Evolutionary conservation across 2,888 invertebrate species (phyloP).

Genomic region (Lathronympha strigana): DNA sequence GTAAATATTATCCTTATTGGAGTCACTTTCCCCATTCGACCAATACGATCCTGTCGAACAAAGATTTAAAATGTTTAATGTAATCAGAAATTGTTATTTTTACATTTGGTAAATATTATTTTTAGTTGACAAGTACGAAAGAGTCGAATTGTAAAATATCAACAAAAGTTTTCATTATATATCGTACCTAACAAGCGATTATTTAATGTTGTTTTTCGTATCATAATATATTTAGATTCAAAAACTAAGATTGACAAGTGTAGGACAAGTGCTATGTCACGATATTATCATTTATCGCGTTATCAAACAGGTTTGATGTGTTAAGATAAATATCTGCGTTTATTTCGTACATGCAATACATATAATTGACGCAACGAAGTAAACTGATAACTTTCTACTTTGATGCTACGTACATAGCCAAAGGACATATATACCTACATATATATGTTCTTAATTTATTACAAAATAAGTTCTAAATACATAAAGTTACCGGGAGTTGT

Average conservation of each 20-base stretch:
- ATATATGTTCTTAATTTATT: too few relatives aligned
- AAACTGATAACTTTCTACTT: not conserved
- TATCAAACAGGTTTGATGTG: slow-evolving; percentile 2
- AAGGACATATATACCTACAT: not conserved
- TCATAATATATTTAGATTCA: too few relatives aligned
- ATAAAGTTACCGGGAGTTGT: too few relatives aligned
- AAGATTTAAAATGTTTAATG: not conserved
- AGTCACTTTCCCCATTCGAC: not conserved
- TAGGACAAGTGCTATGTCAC: not conserved
- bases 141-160: too few relatives aligned
- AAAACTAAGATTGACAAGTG: not conserved
- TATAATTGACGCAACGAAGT: not conserved
- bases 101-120: too few relatives aligned
- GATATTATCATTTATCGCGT: not conserved
- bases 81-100: not conserved
- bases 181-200: too few relatives aligned
- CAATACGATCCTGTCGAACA: not conserved
- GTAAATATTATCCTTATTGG: not conserved
- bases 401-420: not conserved
- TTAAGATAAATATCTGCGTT: slow-evolving; percentile 15
- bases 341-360: not conserved
- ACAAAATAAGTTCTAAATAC: too few relatives aligned
- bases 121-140: too few relatives aligned
- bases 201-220: too few relatives aligned
- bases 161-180: too few relatives aligned